phyloP scores from a whole-genome alignment of 2,113 vertebrate species.

The Scomber colias region DNA sequence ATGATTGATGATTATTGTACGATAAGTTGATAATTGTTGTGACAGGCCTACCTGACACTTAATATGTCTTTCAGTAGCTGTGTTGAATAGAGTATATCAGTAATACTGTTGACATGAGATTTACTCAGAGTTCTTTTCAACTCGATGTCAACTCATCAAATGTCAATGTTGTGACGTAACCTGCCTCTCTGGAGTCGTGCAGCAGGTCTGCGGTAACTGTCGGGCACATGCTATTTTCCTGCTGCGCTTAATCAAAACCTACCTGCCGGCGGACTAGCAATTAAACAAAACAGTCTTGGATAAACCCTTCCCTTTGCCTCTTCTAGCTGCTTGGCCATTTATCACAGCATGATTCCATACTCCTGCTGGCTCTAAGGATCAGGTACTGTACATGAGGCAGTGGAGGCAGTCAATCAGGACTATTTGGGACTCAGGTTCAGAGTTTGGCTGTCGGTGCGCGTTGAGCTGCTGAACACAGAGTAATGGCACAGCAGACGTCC shows the following conservation, averaged over 20 bases:
- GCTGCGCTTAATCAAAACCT: constrained; percentile 73
- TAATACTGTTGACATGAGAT: too few relatives aligned
- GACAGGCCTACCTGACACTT: too few relatives aligned
- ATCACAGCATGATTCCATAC: constrained; percentile 67
- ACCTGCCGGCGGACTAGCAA: constrained; percentile 68
- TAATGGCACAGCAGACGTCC: constrained; percentile 62
- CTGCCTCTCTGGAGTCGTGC: constrained; percentile 21
- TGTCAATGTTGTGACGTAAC: constrained; percentile 34
- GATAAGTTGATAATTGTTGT: too few relatives aligned
- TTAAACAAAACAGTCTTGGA: constrained; percentile 77
- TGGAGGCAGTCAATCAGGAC: constrained; percentile 12
- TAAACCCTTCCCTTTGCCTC: constrained; percentile 55
- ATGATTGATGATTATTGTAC: too few relatives aligned
- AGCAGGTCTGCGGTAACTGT: constrained; percentile 46
- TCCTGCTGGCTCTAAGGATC: constrained; percentile 49
- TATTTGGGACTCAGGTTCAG: constrained; percentile 28
- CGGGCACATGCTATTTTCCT: constrained; percentile 47
- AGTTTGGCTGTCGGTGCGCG: constrained; percentile 24
- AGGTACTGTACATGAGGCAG: constrained; percentile 27
- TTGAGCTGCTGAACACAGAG: constrained; percentile 39
- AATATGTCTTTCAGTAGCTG: too few relatives aligned
- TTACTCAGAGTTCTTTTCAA: background rate
- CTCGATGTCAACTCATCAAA: constrained; percentile 43
- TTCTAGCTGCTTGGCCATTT: constrained; percentile 67
- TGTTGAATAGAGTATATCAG: too few relatives aligned